Conservation (phyloP, 2,797 vertebrate species). For the Tangara arthus region DNA sequence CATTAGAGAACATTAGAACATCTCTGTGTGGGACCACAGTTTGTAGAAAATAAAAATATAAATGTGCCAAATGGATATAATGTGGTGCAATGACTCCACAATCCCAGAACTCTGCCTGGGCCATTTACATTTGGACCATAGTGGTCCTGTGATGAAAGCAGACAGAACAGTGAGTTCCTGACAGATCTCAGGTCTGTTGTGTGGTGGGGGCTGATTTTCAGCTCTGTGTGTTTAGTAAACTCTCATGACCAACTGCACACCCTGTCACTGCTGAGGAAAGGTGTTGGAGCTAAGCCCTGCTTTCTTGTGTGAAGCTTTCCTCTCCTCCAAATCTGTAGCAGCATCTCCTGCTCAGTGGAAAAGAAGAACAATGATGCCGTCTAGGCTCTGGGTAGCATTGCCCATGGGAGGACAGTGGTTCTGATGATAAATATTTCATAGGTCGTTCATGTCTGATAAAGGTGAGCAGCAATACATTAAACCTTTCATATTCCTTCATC, state of each 20-base stretch:
- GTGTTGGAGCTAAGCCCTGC: neutral
- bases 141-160: neutral
- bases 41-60: neutral
- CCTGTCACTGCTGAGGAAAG: neutral
- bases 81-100: accelerated
- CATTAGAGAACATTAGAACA: neutral
- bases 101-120: neutral
- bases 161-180: neutral
- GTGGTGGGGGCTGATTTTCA: neutral
- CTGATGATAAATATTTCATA: neutral
- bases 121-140: neutral
- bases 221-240: neutral
- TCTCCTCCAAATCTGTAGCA: neutral
- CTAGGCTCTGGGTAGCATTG: neutral
- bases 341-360: neutral
- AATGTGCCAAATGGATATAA: neutral
- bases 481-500: neutral
- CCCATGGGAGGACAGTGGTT: neutral
- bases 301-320: neutral
- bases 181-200: neutral
- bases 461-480: neutral
- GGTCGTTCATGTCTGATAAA: neutral
- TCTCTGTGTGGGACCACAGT: neutral
- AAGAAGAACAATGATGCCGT: accelerated
- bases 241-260: neutral